phyloP scores from a whole-genome alignment of 2,797 vertebrate species.

The Acipenser ruthenus region DNA sequence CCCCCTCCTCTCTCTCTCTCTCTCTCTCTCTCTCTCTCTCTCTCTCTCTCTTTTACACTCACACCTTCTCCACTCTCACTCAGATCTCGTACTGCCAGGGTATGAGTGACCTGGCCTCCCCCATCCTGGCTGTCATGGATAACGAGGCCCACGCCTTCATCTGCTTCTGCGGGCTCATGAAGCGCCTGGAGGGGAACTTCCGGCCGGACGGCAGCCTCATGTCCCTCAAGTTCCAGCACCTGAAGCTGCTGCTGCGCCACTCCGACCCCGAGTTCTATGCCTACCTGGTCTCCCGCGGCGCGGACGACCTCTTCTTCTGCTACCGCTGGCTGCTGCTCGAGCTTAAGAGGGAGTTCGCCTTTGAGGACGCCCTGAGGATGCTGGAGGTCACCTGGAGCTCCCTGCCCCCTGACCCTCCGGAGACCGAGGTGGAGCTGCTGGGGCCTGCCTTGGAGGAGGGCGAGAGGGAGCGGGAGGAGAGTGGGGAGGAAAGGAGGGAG shows the following conservation, averaged over 20 bases:
- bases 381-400: constrained; percentile 91
- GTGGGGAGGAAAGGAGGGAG: constrained; percentile 41
- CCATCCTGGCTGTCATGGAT: constrained; percentile 87
- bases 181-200: constrained; percentile 82
- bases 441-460: constrained; percentile 42
- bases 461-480: constrained; percentile 13
- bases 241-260: constrained; percentile 76
- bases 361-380: constrained; percentile 84
- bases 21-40: too few relatives aligned
- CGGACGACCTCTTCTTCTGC: constrained; percentile 86
- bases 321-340: constrained; percentile 91
- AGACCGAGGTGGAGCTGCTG: constrained; percentile 72
- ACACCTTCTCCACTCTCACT: constrained; percentile 8
- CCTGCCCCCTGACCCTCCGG: constrained; percentile 78
- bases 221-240: constrained; percentile 81
- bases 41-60: too few relatives aligned
- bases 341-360: constrained; percentile 88
- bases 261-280: constrained; percentile 77
- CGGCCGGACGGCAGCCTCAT: constrained; percentile 78
- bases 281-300: constrained; percentile 74
- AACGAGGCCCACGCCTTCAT: constrained; percentile 87
- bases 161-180: constrained; percentile 91
- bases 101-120: constrained; percentile 90
- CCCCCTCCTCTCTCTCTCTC: too few relatives aligned
- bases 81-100: constrained; percentile 91